Evolutionary conservation across 2,888 invertebrate species (phyloP).

Genomic region (Oscheius onirici): DNA sequence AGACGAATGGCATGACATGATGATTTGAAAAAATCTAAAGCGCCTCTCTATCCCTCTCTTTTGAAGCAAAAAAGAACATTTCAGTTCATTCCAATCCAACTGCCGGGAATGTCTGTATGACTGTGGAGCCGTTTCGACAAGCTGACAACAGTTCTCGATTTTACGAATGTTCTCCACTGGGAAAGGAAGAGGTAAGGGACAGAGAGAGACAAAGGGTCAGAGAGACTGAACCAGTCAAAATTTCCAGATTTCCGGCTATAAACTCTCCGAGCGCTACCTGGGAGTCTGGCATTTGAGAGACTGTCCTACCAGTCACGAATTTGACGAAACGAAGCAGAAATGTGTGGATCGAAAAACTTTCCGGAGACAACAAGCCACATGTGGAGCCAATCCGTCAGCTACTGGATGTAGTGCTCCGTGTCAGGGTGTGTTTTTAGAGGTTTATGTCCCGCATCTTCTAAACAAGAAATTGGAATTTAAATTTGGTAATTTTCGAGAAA

Average conservation of each 20-base stretch:
- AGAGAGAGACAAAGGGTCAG: background rate
- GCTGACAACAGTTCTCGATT: constrained; percentile 55
- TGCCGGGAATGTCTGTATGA: constrained; percentile 64
- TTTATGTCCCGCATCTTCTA: too few relatives aligned
- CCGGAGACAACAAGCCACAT: constrained; percentile 55
- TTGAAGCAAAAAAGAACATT: constrained; percentile 9
- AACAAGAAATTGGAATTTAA: too few relatives aligned
- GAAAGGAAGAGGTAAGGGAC: constrained; percentile 58
- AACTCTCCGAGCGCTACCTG: constrained; percentile 57
- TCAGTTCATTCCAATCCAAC: constrained; percentile 13
- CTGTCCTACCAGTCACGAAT: constrained; percentile 62
- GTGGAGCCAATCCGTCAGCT: constrained; percentile 47
- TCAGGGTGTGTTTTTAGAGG: constrained; percentile 44
- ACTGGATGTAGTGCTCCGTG: constrained; percentile 50
- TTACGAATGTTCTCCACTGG: constrained; percentile 67
- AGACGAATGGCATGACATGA: too few relatives aligned
- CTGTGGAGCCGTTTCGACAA: constrained; percentile 60
- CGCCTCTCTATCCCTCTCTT: too few relatives aligned
- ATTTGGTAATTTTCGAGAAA: too few relatives aligned
- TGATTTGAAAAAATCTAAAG: too few relatives aligned
- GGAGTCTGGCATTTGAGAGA: constrained; percentile 65
- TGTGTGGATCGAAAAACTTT: constrained; percentile 60
- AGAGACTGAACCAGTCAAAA: too few relatives aligned
- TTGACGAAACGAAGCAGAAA: constrained; percentile 60
- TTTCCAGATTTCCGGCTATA: constrained; percentile 50